Percentiles rank a stretch among this genome's conserved stretches.
phyloP scores from a whole-genome alignment of 2,888 invertebrate species.

The Boloria selene region DNA sequence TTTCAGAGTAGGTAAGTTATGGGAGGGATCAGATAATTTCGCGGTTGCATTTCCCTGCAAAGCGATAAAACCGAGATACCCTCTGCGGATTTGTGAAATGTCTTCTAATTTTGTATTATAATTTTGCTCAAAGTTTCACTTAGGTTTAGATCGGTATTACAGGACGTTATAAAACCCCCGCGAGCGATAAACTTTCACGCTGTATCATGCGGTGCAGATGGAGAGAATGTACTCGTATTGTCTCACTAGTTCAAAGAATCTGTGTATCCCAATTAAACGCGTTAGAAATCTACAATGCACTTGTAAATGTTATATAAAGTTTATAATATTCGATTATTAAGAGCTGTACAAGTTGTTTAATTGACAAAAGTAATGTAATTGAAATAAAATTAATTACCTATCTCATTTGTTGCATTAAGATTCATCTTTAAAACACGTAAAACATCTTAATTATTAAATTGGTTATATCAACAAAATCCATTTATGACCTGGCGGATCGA shows the following conservation, averaged over 20 bases:
- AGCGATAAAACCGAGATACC: constrained; percentile 68
- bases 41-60: constrained; percentile 67
- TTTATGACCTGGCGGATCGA: not conserved
- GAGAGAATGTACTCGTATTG: not conserved
- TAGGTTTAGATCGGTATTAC: constrained; percentile 13
- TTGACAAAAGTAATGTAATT: not conserved
- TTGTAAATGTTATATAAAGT: not conserved
- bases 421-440: not conserved
- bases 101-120: constrained; percentile 37
- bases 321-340: not conserved
- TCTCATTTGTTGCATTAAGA: constrained; percentile 4
- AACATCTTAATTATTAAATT: not conserved
- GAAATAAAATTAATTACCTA: constrained; percentile 2
- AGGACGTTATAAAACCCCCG: not conserved
- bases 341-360: not conserved
- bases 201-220: not conserved
- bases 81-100: constrained; percentile 48
- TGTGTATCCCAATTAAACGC: no score
- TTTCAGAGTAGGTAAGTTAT: constrained; percentile 78
- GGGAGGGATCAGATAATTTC: constrained; percentile 76
- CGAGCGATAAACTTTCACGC: no score
- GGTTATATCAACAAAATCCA: not conserved
- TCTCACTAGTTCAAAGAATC: not conserved
- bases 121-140: constrained; percentile 28
- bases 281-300: no score